Conservation (phyloP, 2,113 vertebrate genomes). For the Capreolus pygargus region DNA sequence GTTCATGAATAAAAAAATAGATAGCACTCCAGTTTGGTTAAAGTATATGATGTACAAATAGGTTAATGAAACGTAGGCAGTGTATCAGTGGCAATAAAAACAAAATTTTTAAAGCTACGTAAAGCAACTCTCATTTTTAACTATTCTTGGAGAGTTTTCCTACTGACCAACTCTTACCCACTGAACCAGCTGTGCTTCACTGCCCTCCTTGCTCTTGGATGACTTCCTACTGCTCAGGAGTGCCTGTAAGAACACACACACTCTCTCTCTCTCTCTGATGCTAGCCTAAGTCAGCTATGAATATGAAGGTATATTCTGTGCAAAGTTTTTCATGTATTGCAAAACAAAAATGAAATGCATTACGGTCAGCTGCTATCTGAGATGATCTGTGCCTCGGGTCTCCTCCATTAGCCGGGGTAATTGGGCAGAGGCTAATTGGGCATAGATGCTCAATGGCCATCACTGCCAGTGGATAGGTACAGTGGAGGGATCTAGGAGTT, state of each 20-base stretch:
- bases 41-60: background rate
- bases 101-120: background rate
- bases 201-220: background rate
- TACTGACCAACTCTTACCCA: background rate
- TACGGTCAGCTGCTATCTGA: background rate
- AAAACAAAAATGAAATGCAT: background rate
- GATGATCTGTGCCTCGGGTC: background rate
- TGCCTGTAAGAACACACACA: background rate
- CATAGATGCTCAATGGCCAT: background rate
- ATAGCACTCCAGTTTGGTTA: background rate
- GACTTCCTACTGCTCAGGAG: background rate
- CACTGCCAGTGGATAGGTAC: background rate
- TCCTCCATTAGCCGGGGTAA: background rate
- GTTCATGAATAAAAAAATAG: background rate
- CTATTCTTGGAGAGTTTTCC: background rate
- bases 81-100: background rate
- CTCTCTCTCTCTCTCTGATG: background rate
- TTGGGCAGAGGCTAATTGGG: background rate
- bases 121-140: background rate
- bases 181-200: background rate
- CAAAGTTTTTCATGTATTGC: background rate
- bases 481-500: background rate
- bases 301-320: background rate
- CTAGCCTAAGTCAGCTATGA: background rate
- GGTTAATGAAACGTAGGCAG: background rate